Evolutionary conservation across 1,140 invertebrate genomes (phyloP), one percentile per base, ranked within the genome.

Genomic region (Drosophila pruinosa): DNA sequence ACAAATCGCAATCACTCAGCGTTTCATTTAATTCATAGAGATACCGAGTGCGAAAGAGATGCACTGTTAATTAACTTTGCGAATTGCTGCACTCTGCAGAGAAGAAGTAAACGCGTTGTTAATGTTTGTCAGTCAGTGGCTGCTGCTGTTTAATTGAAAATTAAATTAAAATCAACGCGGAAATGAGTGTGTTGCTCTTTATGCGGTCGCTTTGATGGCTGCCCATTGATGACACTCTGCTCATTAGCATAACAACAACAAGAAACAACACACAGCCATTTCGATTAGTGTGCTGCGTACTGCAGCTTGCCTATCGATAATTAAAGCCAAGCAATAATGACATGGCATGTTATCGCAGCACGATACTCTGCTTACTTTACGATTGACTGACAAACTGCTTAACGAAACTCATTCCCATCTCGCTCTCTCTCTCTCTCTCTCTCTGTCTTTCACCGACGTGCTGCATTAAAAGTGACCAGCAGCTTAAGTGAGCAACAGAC

Each of bases 31-130:
- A 50, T 22, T 15, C 31, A 54, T 17, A 43, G 41, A 45, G 54
- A 36, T 17, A 43, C 15, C 15, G 22, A 48, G 39, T 12, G 3
- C 7, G 38, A 22, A 22, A 31, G 17, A 19, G 34, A 31, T 17
- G 41, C n/a, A 47, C 12, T 81, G 77, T 77, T 86, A 86, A 86
- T 86, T 86, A 85, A 81, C 68, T 85, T 76, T 24, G 75, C 72
- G 22, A 82, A 79, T 64, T 77, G 17, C 52, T 43, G 59, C 57
- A 63, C 39, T 54, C 58, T 70, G 52, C 43, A 41, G 50, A 52
- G 61, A 65, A 63, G 67, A 54, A 63, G 67, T 31, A 64, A 64
- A 38, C 15, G 43, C 68, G 45, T 50, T 65, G 68, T 65, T 57
- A 65, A 57, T 65, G 61, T 19, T n/a, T 28, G 17, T 17, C 36